Conservation (phyloP, 2,888 invertebrate species). For the Phaonia tiefii region DNA sequence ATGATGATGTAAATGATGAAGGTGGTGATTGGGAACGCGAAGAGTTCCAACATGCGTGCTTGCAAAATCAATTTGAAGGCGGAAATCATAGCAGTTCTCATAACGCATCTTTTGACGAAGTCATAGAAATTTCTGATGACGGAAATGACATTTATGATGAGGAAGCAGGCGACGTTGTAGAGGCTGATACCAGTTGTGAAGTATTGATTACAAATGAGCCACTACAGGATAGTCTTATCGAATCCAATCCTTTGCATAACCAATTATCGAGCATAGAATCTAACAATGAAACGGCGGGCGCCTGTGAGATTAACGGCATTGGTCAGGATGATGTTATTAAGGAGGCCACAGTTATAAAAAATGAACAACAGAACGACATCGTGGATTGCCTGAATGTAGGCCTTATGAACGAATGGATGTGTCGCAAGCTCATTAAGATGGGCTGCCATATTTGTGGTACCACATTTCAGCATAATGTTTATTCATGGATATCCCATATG, state of each 20-base stretch:
- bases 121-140: constrained; percentile 17
- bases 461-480: background rate
- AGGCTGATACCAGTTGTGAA: background rate
- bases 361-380: background rate
- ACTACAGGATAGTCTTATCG: background rate
- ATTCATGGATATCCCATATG: constrained; percentile 1
- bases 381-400: background rate
- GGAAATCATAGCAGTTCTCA: background rate
- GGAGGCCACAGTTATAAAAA: background rate
- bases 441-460: constrained; percentile 1
- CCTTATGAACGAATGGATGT: background rate
- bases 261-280: constrained; percentile 1
- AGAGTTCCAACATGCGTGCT: constrained; percentile 4
- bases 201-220: constrained; percentile 3
- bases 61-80: too few species aligned
- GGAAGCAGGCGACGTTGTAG: background rate
- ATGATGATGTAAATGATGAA: constrained; percentile 11
- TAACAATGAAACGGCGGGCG: background rate
- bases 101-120: background rate
- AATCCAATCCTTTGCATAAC: background rate
- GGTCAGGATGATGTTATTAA: background rate
- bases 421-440: background rate
- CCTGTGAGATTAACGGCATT: background rate
- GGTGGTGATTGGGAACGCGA: constrained; percentile 27
- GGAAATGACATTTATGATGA: background rate